Conservation (phyloP, 2,888 invertebrate genomes). For the Aproaerema taeniolella region DNA sequence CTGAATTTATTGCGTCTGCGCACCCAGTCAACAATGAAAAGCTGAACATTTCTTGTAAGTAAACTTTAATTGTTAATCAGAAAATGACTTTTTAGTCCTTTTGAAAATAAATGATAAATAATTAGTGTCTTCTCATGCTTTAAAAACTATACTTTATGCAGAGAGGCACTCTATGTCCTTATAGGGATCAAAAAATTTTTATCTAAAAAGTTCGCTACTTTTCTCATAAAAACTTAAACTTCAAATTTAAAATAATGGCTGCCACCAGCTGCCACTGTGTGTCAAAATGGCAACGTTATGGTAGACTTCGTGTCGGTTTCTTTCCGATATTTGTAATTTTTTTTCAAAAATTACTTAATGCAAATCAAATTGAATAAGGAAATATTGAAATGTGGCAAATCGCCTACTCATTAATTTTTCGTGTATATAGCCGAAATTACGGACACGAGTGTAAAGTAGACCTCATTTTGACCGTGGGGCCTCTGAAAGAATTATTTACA, state of each 20-base stretch:
- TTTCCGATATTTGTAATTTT: no score
- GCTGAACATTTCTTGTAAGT: slow-evolving; percentile 30
- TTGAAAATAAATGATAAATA: no score
- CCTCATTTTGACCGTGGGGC: slow-evolving; percentile 55
- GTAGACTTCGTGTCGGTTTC: no score
- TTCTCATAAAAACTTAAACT: no score
- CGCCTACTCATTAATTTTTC: slow-evolving; percentile 62
- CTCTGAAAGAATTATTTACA: slow-evolving; percentile 45
- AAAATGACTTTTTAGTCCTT: neutral
- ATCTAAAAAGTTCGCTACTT: no score
- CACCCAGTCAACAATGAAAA: slow-evolving; percentile 57
- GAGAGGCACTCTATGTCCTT: no score
- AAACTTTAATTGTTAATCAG: neutral
- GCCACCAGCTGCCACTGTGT: no score
- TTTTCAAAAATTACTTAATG: neutral
- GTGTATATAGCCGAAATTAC: slow-evolving; percentile 48
- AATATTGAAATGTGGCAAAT: slow-evolving; percentile 65
- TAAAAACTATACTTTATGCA: neutral
- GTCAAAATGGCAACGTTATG: no score
- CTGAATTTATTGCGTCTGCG: slow-evolving; percentile 73
- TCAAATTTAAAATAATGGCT: no score
- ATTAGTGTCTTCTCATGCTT: no score
- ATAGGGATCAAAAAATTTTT: no score
- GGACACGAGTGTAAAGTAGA: slow-evolving; percentile 65
- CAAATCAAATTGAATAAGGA: neutral